A percentile compares a stretch with the other conserved stretches of the same genome.
These are phyloP conservation scores for Homarus americanus DNA, from an alignment of 1,140 invertebrate genomes.

Conservation along the genomic window DNA sequence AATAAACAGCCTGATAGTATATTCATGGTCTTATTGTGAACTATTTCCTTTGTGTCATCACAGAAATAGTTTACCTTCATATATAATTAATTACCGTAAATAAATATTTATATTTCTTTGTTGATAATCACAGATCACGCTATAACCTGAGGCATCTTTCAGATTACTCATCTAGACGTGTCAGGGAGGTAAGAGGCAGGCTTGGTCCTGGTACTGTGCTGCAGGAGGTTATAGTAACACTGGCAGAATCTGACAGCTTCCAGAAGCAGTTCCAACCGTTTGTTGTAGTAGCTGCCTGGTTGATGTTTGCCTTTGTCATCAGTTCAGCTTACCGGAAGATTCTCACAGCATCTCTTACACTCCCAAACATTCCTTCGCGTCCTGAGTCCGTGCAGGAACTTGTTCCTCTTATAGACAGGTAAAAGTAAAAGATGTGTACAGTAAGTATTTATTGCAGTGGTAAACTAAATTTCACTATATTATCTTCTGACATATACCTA, in stretches of 20 bases:
- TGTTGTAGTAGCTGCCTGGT: not conserved
- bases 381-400: constrained; percentile 9
- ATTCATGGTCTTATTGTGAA: too few species aligned
- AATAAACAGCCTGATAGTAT: too few species aligned
- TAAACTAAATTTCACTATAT: too few species aligned
- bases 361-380: not conserved
- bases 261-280: not conserved
- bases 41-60: too few species aligned
- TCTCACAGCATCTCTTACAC: constrained; percentile 20
- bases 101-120: too few species aligned
- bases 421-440: not conserved
- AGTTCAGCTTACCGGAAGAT: not conserved
- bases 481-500: too few species aligned
- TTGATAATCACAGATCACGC: too few species aligned
- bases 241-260: not conserved
- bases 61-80: too few species aligned
- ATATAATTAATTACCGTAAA: too few species aligned
- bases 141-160: not conserved
- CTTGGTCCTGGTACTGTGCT: not conserved
- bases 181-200: not conserved
- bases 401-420: not conserved
- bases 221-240: not conserved
- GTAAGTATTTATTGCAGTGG: too few species aligned
- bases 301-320: not conserved
- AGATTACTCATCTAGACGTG: not conserved